Percentiles rank a stretch among this genome's conserved stretches.
phyloP scores from a whole-genome alignment of 2,113 vertebrate species.

The Scytalopus superciliaris region DNA sequence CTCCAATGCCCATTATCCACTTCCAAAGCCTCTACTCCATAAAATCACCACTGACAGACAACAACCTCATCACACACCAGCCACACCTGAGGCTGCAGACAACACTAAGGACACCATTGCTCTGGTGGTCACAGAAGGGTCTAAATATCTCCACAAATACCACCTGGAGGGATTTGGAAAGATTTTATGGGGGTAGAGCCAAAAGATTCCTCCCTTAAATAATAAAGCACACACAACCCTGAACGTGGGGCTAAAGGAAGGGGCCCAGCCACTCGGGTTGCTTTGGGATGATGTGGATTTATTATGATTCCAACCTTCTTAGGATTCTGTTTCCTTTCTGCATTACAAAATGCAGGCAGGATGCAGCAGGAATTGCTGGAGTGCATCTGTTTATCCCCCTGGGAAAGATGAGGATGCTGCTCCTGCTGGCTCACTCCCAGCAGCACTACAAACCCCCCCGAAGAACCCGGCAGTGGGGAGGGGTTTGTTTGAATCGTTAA shows the following conservation, averaged over 20 bases:
- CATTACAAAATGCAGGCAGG: not conserved
- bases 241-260: not conserved
- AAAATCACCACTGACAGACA: not conserved
- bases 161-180: not conserved
- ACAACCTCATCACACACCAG: not conserved
- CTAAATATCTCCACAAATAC: not conserved
- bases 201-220: not conserved
- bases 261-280: not conserved
- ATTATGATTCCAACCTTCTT: not conserved
- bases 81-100: not conserved
- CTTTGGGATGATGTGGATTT: not conserved
- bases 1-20: not conserved
- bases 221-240: fast-evolving
- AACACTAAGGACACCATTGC: not conserved
- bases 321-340: not conserved
- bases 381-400: fast-evolving
- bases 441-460: not conserved
- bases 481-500: not conserved
- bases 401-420: not conserved
- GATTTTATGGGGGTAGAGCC: not conserved
- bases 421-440: not conserved
- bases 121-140: not conserved
- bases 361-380: not conserved
- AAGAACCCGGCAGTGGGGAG: not conserved
- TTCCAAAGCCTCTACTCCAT: not conserved